These are phyloP conservation scores for Lepidurus packardi DNA, from an alignment of 1,140 invertebrate species.

Conservation along the genomic window DNA sequence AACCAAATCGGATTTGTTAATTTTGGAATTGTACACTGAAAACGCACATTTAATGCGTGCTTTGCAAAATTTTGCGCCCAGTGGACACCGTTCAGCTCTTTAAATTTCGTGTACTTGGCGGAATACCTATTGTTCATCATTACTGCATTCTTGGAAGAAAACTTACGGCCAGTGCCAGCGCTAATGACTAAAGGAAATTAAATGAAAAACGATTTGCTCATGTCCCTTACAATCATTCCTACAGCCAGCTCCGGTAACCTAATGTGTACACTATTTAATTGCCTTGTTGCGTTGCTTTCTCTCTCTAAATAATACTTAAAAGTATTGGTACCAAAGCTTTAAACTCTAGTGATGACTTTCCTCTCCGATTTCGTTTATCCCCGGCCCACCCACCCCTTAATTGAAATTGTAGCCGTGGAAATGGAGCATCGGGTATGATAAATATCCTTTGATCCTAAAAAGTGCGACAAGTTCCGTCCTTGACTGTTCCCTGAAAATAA, in stretches of 20 bases:
- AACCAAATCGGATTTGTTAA: slow-evolving; percentile 28
- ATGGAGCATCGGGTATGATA: background rate
- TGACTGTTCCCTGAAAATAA: background rate
- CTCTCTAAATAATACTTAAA: background rate
- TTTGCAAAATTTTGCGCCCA: slow-evolving; percentile 20
- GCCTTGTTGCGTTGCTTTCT: background rate
- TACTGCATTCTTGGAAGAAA: background rate
- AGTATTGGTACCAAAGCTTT: slow-evolving; percentile 19
- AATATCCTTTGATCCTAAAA: background rate
- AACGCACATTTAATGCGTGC: slow-evolving; percentile 30
- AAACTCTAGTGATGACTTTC: background rate
- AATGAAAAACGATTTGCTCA: background rate
- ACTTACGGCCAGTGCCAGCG: background rate
- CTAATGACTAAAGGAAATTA: background rate
- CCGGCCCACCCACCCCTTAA: background rate
- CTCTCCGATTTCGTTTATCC: background rate
- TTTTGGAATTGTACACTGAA: slow-evolving; percentile 34
- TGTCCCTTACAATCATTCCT: slow-evolving; percentile 11
- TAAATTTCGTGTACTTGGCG: background rate
- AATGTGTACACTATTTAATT: background rate
- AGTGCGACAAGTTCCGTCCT: slow-evolving; percentile 13
- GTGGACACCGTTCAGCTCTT: background rate
- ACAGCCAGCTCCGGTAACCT: background rate
- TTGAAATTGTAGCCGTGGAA: background rate
- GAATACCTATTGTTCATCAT: background rate